These are phyloP conservation scores for Romanogobio albipinnatus DNA, from an alignment of 2,113 vertebrate genomes.

Conservation along the genomic window DNA sequence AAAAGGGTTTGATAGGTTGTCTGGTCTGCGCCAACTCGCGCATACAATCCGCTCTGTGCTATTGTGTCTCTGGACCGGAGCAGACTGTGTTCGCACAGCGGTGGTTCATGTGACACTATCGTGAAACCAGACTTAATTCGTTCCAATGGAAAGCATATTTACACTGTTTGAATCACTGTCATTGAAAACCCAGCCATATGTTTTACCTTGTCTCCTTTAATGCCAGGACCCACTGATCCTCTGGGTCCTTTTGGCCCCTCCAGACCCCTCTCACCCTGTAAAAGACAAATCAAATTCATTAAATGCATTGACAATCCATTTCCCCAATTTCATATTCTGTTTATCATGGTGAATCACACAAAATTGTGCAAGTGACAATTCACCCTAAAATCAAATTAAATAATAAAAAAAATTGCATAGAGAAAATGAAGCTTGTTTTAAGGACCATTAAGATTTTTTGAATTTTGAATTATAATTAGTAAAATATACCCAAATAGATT, in stretches of 20 bases:
- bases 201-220: constrained; percentile 89
- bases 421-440: not conserved
- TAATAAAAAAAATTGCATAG: not conserved
- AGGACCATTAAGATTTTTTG: not conserved
- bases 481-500: too few relatives aligned
- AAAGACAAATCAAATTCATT: not conserved
- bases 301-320: not conserved
- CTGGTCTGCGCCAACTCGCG: too few relatives aligned
- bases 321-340: too few relatives aligned
- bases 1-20: too few relatives aligned
- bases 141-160: too few relatives aligned
- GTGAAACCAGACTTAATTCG: too few relatives aligned
- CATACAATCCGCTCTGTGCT: too few relatives aligned
- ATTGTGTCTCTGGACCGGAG: too few relatives aligned
- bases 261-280: constrained; percentile 83
- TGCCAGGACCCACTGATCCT: constrained; percentile 78
- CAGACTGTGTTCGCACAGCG: too few relatives aligned
- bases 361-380: not conserved
- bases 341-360: not conserved
- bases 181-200: not conserved
- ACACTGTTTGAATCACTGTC: too few relatives aligned
- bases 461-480: not conserved
- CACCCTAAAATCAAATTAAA: not conserved
- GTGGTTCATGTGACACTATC: too few relatives aligned
- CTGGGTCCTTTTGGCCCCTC: constrained; percentile 82